These are phyloP conservation scores for Pyrrhosoma nymphula DNA, from an alignment of 2,888 invertebrate species.

Conservation along the genomic window DNA sequence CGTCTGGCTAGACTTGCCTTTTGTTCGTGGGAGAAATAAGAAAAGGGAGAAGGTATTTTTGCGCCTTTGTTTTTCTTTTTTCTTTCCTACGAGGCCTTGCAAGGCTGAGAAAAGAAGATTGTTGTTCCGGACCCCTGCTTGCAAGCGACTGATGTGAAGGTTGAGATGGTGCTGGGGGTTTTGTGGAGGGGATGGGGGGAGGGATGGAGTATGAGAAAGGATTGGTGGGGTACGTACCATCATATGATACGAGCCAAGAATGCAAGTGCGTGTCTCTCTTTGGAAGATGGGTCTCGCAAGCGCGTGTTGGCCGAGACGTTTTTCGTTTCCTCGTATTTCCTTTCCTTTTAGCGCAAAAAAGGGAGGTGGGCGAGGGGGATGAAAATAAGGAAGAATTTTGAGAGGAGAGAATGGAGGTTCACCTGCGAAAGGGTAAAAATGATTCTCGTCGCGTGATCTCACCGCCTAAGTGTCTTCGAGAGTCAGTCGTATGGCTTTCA, in stretches of 20 bases:
- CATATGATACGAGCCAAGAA: neutral
- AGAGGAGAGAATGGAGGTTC: neutral
- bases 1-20: neutral
- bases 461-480: neutral
- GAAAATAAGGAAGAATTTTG: neutral
- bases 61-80: neutral
- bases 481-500: conserved; percentile 9
- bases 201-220: neutral
- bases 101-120: neutral
- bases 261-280: neutral
- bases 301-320: neutral
- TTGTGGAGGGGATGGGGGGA: neutral
- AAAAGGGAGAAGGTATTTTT: neutral
- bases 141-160: neutral
- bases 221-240: neutral
- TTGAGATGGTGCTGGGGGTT: neutral
- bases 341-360: neutral
- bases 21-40: neutral
- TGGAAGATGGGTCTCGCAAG: neutral
- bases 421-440: neutral
- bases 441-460: neutral
- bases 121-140: neutral
- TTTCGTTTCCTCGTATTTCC: neutral
- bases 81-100: neutral
- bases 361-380: neutral